Percentiles rank a stretch among this genome's conserved stretches.
Evolutionary conservation across 2,797 vertebrate genomes (phyloP).

Genomic region (Avahi laniger): DNA sequence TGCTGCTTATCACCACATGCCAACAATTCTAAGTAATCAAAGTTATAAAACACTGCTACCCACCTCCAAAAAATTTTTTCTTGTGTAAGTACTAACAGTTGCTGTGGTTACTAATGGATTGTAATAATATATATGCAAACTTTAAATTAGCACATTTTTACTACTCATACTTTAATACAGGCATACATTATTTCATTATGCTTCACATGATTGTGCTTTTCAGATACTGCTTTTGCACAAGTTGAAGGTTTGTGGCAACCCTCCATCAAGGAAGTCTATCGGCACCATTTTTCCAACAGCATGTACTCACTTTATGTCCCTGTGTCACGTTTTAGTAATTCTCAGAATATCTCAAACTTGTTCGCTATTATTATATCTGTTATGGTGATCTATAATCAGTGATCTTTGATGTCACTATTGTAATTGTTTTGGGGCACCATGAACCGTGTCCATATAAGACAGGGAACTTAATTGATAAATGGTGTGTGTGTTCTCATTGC

Average conservation of each 20-base stretch:
- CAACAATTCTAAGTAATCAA: not conserved
- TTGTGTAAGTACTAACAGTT: not conserved
- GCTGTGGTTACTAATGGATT: not conserved
- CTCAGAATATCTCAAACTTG: not conserved
- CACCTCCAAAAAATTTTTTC: not conserved
- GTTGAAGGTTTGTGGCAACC: not conserved
- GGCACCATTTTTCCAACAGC: not conserved
- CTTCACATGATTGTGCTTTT: not conserved
- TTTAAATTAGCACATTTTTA: not conserved
- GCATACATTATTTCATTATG: not conserved
- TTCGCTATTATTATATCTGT: not conserved
- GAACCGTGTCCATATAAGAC: not conserved
- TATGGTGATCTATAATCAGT: not conserved
- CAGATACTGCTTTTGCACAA: not conserved
- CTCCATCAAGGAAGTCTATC: not conserved
- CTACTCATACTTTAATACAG: not conserved
- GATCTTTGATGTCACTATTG: not conserved
- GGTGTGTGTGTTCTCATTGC: not conserved
- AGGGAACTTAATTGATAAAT: not conserved
- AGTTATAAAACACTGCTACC: not conserved
- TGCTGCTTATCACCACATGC: not conserved
- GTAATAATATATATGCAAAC: not conserved
- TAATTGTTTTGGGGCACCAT: not conserved
- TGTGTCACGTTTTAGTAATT: not conserved
- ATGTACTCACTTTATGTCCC: not conserved